phyloP scores from a whole-genome alignment of 2,888 invertebrate species.

The Colostygia pectinataria region DNA sequence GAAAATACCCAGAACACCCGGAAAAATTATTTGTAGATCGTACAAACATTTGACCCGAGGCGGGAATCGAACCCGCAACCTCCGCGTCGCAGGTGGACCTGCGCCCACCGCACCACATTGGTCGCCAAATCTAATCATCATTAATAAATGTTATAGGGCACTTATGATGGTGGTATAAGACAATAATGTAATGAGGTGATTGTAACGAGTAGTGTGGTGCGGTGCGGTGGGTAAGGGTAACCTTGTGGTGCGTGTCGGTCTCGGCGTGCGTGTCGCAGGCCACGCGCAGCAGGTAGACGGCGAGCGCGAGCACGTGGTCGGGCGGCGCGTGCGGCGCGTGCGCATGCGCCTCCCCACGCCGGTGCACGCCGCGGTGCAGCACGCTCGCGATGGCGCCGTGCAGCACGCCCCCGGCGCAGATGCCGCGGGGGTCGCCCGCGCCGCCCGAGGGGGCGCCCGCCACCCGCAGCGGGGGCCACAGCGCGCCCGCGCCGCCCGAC shows the following conservation, averaged over 20 bases:
- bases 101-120: no score
- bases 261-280: conserved; percentile 83
- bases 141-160: no score
- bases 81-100: no score
- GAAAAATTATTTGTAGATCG: no score
- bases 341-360: conserved; percentile 86
- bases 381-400: conserved; percentile 88
- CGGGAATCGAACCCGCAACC: no score
- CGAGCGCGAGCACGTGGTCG: conserved; percentile 94
- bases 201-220: no score
- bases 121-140: no score
- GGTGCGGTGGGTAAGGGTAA: no score
- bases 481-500: conserved; percentile 34
- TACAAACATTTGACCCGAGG: no score
- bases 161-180: no score
- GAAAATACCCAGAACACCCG: no score
- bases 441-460: conserved; percentile 46
- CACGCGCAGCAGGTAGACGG: conserved; percentile 93
- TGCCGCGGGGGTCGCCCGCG: conserved; percentile 66
- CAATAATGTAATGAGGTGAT: no score
- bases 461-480: conserved; percentile 73
- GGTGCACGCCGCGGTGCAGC: conserved; percentile 91
- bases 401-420: conserved; percentile 68
- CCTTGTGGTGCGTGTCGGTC: conserved; percentile 27
- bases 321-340: conserved; percentile 80